A percentile compares a stretch with the other conserved stretches of the same genome.
Evolutionary conservation across 2,113 vertebrate species (phyloP).

Genomic region (Athene cunicularia): DNA sequence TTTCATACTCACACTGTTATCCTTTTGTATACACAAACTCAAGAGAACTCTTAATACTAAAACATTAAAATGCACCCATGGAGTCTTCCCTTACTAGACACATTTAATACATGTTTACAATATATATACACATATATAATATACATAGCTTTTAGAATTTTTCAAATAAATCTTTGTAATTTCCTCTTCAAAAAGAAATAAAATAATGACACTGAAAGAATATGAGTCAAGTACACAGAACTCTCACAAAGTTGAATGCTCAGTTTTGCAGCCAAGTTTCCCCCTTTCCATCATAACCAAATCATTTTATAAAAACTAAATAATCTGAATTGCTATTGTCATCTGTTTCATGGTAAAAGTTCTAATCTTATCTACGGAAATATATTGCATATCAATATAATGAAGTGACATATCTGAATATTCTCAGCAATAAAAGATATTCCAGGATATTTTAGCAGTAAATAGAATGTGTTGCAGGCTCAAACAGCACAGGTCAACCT

Average conservation of each 20-base stretch:
- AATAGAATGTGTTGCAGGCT: slow-evolving; percentile 61
- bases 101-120: slow-evolving; percentile 84
- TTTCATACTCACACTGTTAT: slow-evolving; percentile 71
- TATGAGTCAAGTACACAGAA: slow-evolving; percentile 75
- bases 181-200: slow-evolving; percentile 77
- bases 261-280: slow-evolving; percentile 71
- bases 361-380: slow-evolving; percentile 73
- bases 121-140: slow-evolving; percentile 85
- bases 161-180: slow-evolving; percentile 81
- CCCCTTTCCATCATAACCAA: slow-evolving; percentile 62
- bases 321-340: slow-evolving; percentile 65
- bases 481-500: slow-evolving; percentile 53
- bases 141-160: slow-evolving; percentile 81
- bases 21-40: slow-evolving; percentile 72
- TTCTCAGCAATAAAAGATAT: slow-evolving; percentile 63
- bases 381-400: slow-evolving; percentile 73
- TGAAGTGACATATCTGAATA: slow-evolving; percentile 63
- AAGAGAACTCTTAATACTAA: slow-evolving; percentile 76
- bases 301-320: slow-evolving; percentile 77
- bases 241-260: slow-evolving; percentile 73
- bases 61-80: slow-evolving; percentile 83
- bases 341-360: slow-evolving; percentile 67
- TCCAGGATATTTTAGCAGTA: slow-evolving; percentile 57
- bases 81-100: slow-evolving; percentile 76
- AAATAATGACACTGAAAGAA: slow-evolving; percentile 75